These are phyloP conservation scores for Xanthia togata DNA, from an alignment of 2,888 invertebrate species.

Conservation along the genomic window DNA sequence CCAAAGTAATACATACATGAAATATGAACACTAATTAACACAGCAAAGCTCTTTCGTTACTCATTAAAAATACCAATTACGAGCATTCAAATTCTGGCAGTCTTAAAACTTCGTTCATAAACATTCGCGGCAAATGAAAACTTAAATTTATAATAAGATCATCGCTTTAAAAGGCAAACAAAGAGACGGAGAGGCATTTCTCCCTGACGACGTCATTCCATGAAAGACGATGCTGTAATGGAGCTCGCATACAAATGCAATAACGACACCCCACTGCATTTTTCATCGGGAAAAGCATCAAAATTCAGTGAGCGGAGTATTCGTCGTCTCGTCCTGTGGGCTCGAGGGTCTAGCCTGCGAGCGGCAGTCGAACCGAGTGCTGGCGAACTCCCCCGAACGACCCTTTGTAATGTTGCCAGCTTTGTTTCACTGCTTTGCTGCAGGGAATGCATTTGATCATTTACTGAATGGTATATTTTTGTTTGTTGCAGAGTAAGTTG, in stretches of 20 bases:
- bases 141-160: constrained; percentile 44
- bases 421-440: neutral
- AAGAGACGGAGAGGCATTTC: constrained; percentile 2
- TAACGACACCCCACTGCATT: constrained; percentile 72
- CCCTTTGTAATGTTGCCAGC: constrained; percentile 57
- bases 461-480: neutral
- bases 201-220: neutral
- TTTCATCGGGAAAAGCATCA: constrained; percentile 69
- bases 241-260: constrained; percentile 66
- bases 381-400: constrained; percentile 64
- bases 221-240: constrained; percentile 32
- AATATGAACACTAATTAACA: neutral
- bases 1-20: neutral
- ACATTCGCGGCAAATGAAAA: constrained; percentile 41
- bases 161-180: constrained; percentile 16
- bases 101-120: constrained; percentile 18
- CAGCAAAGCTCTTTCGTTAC: constrained; percentile 6
- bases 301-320: constrained; percentile 51
- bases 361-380: constrained; percentile 63
- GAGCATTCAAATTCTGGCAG: constrained; percentile 10
- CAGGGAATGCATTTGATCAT: constrained; percentile 5
- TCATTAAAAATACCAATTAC: constrained; percentile 37
- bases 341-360: constrained; percentile 47
- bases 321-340: constrained; percentile 49
- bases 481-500: neutral